Evolutionary conservation across 1,140 invertebrate species (phyloP).

Genomic region (Trichonephila clavata): DNA sequence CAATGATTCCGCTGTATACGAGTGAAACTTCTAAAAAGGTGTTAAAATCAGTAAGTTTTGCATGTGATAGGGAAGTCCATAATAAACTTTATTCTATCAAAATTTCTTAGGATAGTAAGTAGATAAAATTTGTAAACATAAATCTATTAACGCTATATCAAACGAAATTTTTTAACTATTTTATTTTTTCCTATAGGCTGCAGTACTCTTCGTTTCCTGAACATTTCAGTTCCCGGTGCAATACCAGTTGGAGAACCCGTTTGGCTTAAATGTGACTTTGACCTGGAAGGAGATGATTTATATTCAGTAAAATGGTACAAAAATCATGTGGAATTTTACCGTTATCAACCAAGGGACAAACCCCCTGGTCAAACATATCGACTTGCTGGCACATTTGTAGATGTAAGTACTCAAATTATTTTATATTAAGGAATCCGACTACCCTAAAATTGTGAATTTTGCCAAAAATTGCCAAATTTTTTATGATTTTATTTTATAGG

Average conservation of each 20-base stretch:
- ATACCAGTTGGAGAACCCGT: slow-evolving; percentile 77
- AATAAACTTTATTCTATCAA: too few species aligned
- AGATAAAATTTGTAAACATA: background rate
- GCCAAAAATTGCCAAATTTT: too few species aligned
- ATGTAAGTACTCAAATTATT: slow-evolving; percentile 73
- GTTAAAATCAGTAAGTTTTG: too few species aligned
- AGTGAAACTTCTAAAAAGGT: too few species aligned
- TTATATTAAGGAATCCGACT: too few species aligned
- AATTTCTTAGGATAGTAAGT: too few species aligned
- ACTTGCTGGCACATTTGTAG: slow-evolving; percentile 77
- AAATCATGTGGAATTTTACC: slow-evolving; percentile 78
- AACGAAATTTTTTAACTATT: background rate
- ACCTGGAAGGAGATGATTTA: slow-evolving; percentile 78
- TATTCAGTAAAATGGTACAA: slow-evolving; percentile 78
- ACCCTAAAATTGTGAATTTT: too few species aligned
- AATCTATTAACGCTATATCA: background rate
- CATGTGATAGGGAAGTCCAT: too few species aligned
- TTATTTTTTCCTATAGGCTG: slow-evolving; percentile 41
- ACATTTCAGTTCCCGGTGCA: slow-evolving; percentile 78
- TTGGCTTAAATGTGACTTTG: slow-evolving; percentile 78
- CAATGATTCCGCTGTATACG: too few species aligned
- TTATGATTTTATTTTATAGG: too few species aligned
- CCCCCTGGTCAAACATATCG: slow-evolving; percentile 76
- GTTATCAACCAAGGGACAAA: slow-evolving; percentile 73
- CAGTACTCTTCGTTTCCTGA: slow-evolving; percentile 73